phyloP scores from a whole-genome alignment of 2,113 vertebrate genomes.

The Turdus rufiventris region DNA sequence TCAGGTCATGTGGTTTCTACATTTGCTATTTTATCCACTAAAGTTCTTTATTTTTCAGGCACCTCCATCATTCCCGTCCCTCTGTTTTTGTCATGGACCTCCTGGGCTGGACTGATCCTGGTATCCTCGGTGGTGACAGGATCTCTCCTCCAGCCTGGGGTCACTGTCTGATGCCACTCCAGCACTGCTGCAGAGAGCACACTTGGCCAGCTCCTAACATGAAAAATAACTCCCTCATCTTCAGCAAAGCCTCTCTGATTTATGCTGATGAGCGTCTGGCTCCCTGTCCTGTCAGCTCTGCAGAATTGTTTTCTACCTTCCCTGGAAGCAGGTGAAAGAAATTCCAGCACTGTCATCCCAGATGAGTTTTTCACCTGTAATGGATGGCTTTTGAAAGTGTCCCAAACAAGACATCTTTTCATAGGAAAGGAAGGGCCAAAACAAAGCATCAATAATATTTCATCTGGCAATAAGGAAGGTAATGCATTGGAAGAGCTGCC shows the following conservation, averaged over 20 bases:
- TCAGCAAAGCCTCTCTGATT: not conserved
- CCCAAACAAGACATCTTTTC: not conserved
- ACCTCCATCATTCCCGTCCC: too few species aligned
- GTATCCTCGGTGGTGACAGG: too few species aligned
- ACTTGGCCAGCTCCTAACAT: not conserved
- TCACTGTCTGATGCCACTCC: not conserved
- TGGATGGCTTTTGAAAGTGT: slow-evolving; percentile 14
- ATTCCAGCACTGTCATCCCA: not conserved
- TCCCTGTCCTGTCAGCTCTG: not conserved
- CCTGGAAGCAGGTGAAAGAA: not conserved
- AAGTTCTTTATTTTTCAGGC: too few species aligned
- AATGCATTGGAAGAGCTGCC: not conserved
- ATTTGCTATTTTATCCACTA: too few species aligned
- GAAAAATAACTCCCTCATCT: not conserved
- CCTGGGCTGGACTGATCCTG: too few species aligned
- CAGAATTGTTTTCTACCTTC: not conserved
- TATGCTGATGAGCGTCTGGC: not conserved
- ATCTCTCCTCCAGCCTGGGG: not conserved
- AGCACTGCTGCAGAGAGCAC: not conserved
- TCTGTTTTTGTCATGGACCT: too few species aligned
- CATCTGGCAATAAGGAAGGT: not conserved
- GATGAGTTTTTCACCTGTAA: not conserved
- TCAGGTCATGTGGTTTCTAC: too few species aligned
- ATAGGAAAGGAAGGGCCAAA: not conserved
- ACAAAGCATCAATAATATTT: slow-evolving; percentile 15